These are phyloP conservation scores for Amniataba percoides DNA, from an alignment of 2,797 vertebrate species.

Conservation along the genomic window DNA sequence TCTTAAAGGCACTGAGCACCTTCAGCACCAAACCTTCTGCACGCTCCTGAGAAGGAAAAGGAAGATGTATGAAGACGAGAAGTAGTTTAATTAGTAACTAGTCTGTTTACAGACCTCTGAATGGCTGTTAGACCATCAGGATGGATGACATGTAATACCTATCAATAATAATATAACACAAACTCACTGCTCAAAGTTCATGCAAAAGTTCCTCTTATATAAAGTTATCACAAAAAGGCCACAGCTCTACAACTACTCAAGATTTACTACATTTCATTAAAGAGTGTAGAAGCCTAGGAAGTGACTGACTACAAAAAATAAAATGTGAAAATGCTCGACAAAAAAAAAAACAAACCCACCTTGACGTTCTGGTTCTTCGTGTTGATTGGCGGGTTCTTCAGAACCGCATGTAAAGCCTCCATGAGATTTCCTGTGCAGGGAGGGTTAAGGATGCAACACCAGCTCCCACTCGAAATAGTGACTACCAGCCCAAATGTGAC, in stretches of 20 bases:
- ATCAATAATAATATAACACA: not conserved
- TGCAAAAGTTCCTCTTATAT: not conserved
- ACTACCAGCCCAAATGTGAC: not conserved
- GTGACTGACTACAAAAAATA: not conserved
- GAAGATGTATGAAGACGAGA: not conserved
- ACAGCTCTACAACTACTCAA: not conserved
- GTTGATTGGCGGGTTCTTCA: slow-evolving; percentile 98
- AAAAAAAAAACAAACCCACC: slow-evolving; percentile 78
- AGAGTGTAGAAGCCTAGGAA: not conserved
- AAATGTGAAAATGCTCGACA: not conserved
- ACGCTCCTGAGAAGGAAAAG: slow-evolving; percentile 86
- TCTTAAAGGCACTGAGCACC: slow-evolving; percentile 97
- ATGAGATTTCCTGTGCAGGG: slow-evolving; percentile 93
- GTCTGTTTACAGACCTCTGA: not conserved
- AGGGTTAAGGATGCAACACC: slow-evolving; percentile 85
- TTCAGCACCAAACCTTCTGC: slow-evolving; percentile 96
- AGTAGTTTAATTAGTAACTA: not conserved
- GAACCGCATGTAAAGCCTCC: slow-evolving; percentile 93
- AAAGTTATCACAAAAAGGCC: too few species aligned
- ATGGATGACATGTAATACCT: not conserved
- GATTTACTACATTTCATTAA: not conserved
- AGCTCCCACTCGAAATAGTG: not conserved
- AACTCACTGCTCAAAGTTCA: not conserved
- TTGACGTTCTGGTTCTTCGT: slow-evolving; percentile 98
- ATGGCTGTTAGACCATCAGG: not conserved